Evolutionary conservation across 2,888 invertebrate species (phyloP), one percentile per base, ranked within the genome.

Genomic region (Harpagoxenus sublaevis): DNA sequence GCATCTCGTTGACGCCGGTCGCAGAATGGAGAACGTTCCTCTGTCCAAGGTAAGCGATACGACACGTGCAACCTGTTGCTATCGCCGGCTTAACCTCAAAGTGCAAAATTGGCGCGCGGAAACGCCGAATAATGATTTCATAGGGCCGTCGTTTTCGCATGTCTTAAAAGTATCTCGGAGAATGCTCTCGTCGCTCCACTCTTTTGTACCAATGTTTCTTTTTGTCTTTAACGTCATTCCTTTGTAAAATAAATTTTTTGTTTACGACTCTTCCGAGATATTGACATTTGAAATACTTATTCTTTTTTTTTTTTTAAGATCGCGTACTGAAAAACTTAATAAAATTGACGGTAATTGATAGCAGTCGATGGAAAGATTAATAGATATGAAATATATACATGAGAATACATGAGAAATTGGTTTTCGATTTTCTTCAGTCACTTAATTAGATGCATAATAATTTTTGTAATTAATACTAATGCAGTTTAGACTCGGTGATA

Each of bases 11-110:
- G 15, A 23, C 48, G n/a, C 15, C 39, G 15, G 18, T 39, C 35
- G 23, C 57, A 87, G 70, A 88, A 94, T 94, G 94, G 94, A 94
- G 55, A 92, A 92, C 66, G 92, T 93, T 68, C 94, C 94, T 23
- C 93, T 94, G 68, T 94, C 94, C 65, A 94, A 94, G 92, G 94
- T 94, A 93, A 81, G 86, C 65, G 79, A 88, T 84, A 83, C 60
- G 51, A 78, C 79, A n/a, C 79, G 66, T 65, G 57, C 86, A 87
- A 93, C 94, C 92, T 94, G 94, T 94, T 94, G 94, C 93, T 90
- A 85, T 53, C 48, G n/a, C 53, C 70, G 57, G 74, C 84, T 66
- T 92, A 93, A 93, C 93, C 93, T 93, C 81, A 68, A 90, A 86
- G 84, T 62, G 45, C 31, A 35, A 78, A 71, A 70, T 8, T 45